Percentiles rank a stretch among this genome's conserved stretches.
Conservation (phyloP, 2,797 vertebrate species). For the Eulemur coronatus region DNA sequence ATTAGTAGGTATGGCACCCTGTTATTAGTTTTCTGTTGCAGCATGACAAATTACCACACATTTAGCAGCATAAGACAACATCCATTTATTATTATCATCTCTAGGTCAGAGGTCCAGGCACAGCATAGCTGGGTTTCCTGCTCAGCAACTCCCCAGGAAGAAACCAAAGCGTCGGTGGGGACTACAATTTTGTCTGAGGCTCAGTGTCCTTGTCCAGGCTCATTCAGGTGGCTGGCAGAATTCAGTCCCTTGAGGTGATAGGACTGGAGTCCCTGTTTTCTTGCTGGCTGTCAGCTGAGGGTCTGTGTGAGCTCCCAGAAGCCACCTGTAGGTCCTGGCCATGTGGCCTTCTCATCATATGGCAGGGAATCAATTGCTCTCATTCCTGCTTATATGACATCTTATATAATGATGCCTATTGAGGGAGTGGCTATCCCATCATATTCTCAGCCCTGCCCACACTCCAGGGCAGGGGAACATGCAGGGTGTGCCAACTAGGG, state of each 20-base stretch:
- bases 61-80: background rate
- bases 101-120: background rate
- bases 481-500: accelerated
- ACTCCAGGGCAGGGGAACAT: background rate
- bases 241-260: background rate
- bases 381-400: background rate
- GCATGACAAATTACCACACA: background rate
- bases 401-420: background rate
- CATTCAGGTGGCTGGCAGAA: background rate
- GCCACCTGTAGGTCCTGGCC: background rate
- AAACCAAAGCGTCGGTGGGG: background rate
- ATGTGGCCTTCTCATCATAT: background rate
- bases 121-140: background rate
- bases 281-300: background rate
- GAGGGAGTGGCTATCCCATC: background rate
- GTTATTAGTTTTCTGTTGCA: background rate
- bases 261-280: background rate
- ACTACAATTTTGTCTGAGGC: accelerated
- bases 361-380: background rate
- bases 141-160: background rate
- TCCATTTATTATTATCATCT: background rate
- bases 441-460: background rate
- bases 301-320: background rate
- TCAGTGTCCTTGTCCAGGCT: background rate
- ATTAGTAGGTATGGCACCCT: background rate